Conservation (phyloP, 2,797 vertebrate species). For the Peromyscus eremicus region DNA sequence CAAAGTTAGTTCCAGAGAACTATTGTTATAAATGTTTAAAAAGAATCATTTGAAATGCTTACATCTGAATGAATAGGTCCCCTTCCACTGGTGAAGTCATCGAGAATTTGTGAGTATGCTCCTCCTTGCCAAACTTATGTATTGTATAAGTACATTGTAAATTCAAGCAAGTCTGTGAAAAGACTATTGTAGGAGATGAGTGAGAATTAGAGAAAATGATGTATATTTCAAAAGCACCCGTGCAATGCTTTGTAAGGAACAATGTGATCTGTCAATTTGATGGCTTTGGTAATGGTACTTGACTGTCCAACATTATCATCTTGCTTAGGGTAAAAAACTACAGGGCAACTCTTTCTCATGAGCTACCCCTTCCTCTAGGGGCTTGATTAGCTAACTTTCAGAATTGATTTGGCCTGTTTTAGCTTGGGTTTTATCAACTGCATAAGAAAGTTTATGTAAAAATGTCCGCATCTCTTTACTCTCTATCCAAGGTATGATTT, state of each 20-base stretch:
- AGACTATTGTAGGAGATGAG: background rate
- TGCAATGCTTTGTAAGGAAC: background rate
- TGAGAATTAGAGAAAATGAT: background rate
- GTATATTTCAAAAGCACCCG: background rate
- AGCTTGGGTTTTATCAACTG: background rate
- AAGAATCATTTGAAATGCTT: background rate
- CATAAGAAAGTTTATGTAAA: background rate
- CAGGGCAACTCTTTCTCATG: background rate
- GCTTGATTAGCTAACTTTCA: background rate
- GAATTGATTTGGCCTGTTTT: background rate
- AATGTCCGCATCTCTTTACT: background rate
- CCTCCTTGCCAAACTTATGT: background rate
- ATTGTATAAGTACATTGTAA: background rate
- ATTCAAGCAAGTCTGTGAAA: background rate
- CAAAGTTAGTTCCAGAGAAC: background rate
- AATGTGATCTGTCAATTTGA: background rate
- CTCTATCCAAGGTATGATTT: background rate
- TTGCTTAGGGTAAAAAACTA: background rate
- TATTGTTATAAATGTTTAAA: constrained; percentile 15
- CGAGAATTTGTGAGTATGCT: background rate
- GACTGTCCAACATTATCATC: background rate
- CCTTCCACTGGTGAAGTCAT: background rate
- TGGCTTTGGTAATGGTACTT: background rate
- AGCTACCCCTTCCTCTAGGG: background rate
- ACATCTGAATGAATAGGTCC: background rate